Conservation (phyloP, 1,140 invertebrate species). For the Meloidogyne hapla region DNA sequence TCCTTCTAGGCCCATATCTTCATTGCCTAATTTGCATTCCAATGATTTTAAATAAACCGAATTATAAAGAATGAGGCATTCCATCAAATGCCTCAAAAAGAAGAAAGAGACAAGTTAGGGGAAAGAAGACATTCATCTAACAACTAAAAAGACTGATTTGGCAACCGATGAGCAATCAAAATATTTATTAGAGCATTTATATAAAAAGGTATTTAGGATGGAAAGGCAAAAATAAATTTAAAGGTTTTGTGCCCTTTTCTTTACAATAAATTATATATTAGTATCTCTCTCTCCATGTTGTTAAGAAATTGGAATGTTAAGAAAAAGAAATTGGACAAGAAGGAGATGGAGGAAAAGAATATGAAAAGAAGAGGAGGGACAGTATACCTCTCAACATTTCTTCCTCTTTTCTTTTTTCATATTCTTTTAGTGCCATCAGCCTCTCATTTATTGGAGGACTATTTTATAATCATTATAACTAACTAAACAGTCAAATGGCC, state of each 20-base stretch:
- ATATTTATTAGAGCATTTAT: neutral
- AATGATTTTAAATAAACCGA: neutral
- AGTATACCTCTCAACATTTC: neutral
- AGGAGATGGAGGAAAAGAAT: neutral
- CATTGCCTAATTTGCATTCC: conserved; percentile 25
- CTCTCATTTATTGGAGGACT: neutral
- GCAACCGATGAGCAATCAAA: conserved; percentile 1
- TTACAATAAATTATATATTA: conserved; percentile 2
- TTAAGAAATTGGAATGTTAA: neutral
- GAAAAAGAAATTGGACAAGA: neutral
- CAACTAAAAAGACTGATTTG: neutral
- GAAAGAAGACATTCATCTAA: neutral
- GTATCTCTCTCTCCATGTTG: neutral
- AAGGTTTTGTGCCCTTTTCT: neutral
- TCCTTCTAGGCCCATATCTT: neutral
- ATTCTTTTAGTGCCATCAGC: neutral
- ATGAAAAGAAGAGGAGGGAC: neutral
- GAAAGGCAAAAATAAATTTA: no score
- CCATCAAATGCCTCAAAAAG: neutral
- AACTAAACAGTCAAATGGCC: conserved; percentile 6
- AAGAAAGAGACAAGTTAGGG: neutral
- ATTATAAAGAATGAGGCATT: neutral
- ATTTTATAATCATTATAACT: conserved; percentile 8
- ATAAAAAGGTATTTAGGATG: neutral
- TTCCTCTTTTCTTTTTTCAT: neutral